Evolutionary conservation across 2,888 invertebrate species (phyloP).

Genomic region (Ellobium chinense): DNA sequence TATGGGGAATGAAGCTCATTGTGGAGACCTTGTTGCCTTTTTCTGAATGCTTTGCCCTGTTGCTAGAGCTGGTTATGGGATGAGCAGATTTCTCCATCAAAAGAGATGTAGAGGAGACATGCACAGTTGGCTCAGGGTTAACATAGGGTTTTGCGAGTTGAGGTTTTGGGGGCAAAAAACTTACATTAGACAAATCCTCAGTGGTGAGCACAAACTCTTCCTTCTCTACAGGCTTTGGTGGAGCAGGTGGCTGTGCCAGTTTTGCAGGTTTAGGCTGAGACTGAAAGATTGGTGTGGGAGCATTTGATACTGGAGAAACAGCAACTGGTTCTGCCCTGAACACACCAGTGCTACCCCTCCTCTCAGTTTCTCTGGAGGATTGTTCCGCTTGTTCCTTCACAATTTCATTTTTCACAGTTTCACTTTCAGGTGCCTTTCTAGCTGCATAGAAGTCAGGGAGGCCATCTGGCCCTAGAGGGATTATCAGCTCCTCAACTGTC

Average conservation of each 20-base stretch:
- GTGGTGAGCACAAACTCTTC: constrained; percentile 70
- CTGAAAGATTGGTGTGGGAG: not conserved
- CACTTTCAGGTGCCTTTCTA: constrained; percentile 54
- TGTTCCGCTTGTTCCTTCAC: not conserved
- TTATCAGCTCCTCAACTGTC: constrained; percentile 50
- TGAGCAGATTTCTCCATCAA: constrained; percentile 2
- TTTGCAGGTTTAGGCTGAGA: constrained; percentile 5
- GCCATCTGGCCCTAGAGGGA: constrained; percentile 50
- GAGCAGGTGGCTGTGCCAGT: not conserved
- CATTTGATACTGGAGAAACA: not conserved
- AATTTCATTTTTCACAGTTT: constrained; percentile 53
- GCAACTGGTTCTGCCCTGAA: constrained; percentile 39
- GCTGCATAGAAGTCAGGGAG: constrained; percentile 50
- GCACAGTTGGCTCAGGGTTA: not conserved
- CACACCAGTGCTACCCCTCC: constrained; percentile 7
- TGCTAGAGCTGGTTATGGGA: not conserved
- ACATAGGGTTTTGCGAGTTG: not conserved
- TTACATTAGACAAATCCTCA: constrained; percentile 61
- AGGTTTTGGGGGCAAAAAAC: constrained; percentile 42
- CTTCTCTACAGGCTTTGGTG: constrained; percentile 46
- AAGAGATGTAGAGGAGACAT: not conserved
- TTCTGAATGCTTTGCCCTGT: not conserved
- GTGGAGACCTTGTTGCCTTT: constrained; percentile 59
- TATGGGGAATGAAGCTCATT: constrained; percentile 60
- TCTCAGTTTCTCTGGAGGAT: not conserved